Evolutionary conservation across 2,888 invertebrate species (phyloP).

Genomic region (Philereme vetulata): DNA sequence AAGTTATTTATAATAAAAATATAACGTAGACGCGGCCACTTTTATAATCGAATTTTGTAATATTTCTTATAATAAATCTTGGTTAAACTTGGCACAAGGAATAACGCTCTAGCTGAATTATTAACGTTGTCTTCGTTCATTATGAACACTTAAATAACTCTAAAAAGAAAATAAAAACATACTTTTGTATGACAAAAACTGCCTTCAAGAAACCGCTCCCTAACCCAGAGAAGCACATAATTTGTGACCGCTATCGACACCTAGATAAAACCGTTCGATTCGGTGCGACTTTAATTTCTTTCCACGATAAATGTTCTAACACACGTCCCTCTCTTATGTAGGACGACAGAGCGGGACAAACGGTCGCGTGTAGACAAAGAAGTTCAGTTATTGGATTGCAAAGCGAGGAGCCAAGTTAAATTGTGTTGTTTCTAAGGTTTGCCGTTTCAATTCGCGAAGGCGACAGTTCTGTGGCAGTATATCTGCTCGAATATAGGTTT

Average conservation of each 20-base stretch:
- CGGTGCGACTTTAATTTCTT: conserved; percentile 81
- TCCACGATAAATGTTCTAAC: conserved; percentile 72
- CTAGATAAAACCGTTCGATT: conserved; percentile 81
- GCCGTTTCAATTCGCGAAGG: conserved; percentile 26
- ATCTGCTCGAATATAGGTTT: conserved; percentile 34
- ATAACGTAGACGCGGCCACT: not conserved
- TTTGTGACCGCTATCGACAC: conserved; percentile 82
- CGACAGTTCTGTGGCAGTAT: conserved; percentile 30
- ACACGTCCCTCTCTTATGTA: conserved; percentile 54
- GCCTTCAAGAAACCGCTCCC: conserved; percentile 36
- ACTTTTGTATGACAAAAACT: not conserved
- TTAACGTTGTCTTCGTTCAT: too few relatives aligned
- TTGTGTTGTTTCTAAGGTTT: conserved; percentile 49
- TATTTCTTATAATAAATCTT: too few relatives aligned
- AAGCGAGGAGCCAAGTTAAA: conserved; percentile 45
- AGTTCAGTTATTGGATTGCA: conserved; percentile 64
- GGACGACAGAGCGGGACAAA: conserved; percentile 50
- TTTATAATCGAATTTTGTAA: too few relatives aligned
- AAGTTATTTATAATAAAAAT: not conserved
- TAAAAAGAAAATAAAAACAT: too few relatives aligned
- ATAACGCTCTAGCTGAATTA: too few relatives aligned
- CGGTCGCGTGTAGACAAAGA: conserved; percentile 60
- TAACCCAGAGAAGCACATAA: conserved; percentile 76
- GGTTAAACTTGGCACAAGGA: too few relatives aligned
- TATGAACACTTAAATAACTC: too few relatives aligned